Evolutionary conservation across 2,888 invertebrate genomes (phyloP), one percentile per base, ranked within the genome.

Genomic region (Orthosia incerta): DNA sequence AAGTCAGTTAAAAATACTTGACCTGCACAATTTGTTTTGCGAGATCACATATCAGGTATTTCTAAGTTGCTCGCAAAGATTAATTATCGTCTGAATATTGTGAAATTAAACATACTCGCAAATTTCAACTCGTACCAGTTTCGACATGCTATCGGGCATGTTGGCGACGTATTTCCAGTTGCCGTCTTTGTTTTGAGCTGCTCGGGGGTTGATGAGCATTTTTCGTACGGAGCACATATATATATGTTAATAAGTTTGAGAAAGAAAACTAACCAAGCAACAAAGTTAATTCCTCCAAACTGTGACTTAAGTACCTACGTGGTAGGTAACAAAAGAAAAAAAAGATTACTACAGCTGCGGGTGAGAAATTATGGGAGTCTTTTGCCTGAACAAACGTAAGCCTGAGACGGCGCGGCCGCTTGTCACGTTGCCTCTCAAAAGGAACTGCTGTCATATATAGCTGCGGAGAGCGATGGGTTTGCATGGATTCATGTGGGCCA

Each of bases 81-180:
- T 48, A 12, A 11, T 20, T 15, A 46, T 7, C 1, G 11, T 16
- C 13, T 4, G 31, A n/a, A 67, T 59, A 66, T 20, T 7, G 68
- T 26, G 12, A 73, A 67, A 59, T 66, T 53, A 18, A 71, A 97
- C 98, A 97, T 95, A 98, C 98, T 97, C 96, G 97, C 99, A 99
- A 59, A 97, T 97, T 95, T 98, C 98, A 68, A 98, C 98, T 86
- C 97, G 97, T 46, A 99, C 98, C 71, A 98, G 97, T 93, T 99
- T 99, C 55, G 98, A 97, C 93, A 97, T 97, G 82, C 97, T 97
- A 74, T 97, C 97, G 18, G 97, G 97, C 96, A 98, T 97, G 92
- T 99, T 99, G 76, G 98, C 98, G 69, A 99, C 97, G 94, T 98
- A 99, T 97, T 98, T 98, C 98, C 98, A 99, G 91, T 98, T 98